Base-by-base conservation (phyloP, 2,113 vertebrate genomes). In the Erythrolamprus reginae region DNA sequence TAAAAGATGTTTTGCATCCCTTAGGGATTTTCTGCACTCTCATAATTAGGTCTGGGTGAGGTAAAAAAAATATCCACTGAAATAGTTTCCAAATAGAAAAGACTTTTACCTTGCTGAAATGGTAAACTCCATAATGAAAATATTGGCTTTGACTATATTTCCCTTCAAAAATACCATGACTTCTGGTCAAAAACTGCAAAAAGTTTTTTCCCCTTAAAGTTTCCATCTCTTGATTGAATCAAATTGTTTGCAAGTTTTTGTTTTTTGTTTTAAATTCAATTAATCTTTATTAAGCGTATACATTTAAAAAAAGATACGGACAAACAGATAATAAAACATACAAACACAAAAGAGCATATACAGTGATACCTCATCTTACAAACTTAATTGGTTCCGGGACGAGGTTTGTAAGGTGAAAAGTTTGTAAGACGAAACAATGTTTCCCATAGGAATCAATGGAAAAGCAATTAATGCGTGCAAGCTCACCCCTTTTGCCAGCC, bases 1-100 rank as follows among this genome's bases (percentile, higher is more conserved):
- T 86, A 93, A 90, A 48, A 93, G 92, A 88, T 3, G 56, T 7
- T 83, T 1, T 1, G 1, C 52, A 15, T 94, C 88, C 90, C 55
- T 70, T 86, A 3, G 3, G 38, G 19, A 33, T 28, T 33, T 93
- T 88, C 90, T 86, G n/a, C 77, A 0, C 87, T n/a, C 28, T 93
- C 19, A 70, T 50, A 92, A 24, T 92, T 95, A 88, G n/a, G 50
- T 0, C 6, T 82, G 53, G 53, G 12, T 38, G 86, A 21, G 12
- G 56, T 42, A 4, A 26, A 55, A 51, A 33, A 47, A 33, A 56
- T 7, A 58, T 88, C 56, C 10, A 83, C 82, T 65, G 82, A 51
- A 90, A 90, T 26, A 87, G 56, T n/a, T 83, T 88, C 33, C 53
- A 88, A 28, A 61, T 61, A 58, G 83, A 65, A 50, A 70, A 65